These are phyloP conservation scores for Balaenoptera acutorostrata DNA, from an alignment of 2,113 vertebrate species.

Conservation along the genomic window DNA sequence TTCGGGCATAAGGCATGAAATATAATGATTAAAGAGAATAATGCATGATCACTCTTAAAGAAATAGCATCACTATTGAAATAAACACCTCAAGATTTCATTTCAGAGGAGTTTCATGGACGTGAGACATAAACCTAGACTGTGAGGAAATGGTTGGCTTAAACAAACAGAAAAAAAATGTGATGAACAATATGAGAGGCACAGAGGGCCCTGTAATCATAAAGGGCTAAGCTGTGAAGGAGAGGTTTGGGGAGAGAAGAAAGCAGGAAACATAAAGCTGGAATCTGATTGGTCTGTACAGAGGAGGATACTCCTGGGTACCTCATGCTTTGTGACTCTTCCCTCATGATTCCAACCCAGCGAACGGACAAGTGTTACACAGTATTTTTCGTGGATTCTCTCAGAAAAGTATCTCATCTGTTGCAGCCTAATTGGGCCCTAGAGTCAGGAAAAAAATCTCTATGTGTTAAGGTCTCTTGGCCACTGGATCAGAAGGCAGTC, in stretches of 20 bases:
- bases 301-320: too few relatives aligned
- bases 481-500: neutral
- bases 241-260: neutral
- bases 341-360: neutral
- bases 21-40: neutral
- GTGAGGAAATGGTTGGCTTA: neutral
- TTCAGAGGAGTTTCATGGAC: neutral
- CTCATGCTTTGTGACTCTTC: neutral
- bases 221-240: neutral
- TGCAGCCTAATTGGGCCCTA: too few relatives aligned
- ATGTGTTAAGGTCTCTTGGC: neutral
- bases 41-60: neutral
- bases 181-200: neutral
- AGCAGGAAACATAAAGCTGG: neutral
- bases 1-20: neutral
- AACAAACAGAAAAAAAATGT: neutral
- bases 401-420: neutral
- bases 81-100: neutral
- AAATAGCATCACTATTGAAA: neutral
- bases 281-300: neutral
- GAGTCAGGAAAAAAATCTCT: neutral
- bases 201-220: neutral
- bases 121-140: neutral
- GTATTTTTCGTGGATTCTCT: neutral
- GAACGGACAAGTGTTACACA: rapidly evolving